Evolutionary conservation across 2,113 vertebrate genomes (phyloP).

Genomic region (Seriola rivoliana): DNA sequence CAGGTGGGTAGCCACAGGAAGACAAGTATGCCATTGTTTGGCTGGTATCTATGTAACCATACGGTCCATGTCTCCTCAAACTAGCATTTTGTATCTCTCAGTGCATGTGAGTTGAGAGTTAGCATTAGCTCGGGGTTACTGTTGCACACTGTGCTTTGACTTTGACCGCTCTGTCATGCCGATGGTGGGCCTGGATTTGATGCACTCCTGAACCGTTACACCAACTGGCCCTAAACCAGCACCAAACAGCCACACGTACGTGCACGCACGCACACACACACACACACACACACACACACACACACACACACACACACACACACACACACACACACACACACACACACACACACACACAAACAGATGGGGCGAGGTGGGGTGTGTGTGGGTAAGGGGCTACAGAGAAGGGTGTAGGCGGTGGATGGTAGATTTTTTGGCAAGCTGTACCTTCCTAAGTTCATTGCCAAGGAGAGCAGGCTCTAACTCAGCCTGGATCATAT

Average conservation of each 20-base stretch:
- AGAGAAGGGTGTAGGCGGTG: constrained; percentile 45
- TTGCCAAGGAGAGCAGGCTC: constrained; percentile 70
- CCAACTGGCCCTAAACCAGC: constrained; percentile 66
- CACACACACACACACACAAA: constrained; percentile 44
- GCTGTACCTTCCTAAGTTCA: constrained; percentile 50
- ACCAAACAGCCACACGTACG: constrained; percentile 53
- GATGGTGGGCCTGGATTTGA: constrained; percentile 54
- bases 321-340: constrained; percentile 28
- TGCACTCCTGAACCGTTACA: constrained; percentile 62
- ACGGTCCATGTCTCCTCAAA: constrained; percentile 24
- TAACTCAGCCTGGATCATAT: constrained; percentile 61
- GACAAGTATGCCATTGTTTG: constrained; percentile 65
- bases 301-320: constrained; percentile 36
- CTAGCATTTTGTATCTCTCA: constrained; percentile 41
- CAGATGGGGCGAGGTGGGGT: constrained; percentile 76
- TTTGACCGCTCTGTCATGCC: constrained; percentile 56
- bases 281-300: constrained; percentile 13
- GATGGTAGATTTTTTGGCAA: constrained; percentile 60
- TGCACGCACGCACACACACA: constrained; percentile 31
- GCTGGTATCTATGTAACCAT: constrained; percentile 45
- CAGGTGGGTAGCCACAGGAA: constrained; percentile 64
- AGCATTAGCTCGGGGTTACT: constrained; percentile 51
- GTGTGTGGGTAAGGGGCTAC: constrained; percentile 61
- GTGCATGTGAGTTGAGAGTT: constrained; percentile 3
- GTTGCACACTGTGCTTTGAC: constrained; percentile 33